phyloP scores from a whole-genome alignment of 2,888 invertebrate genomes.

The Epinotia bilunana region DNA sequence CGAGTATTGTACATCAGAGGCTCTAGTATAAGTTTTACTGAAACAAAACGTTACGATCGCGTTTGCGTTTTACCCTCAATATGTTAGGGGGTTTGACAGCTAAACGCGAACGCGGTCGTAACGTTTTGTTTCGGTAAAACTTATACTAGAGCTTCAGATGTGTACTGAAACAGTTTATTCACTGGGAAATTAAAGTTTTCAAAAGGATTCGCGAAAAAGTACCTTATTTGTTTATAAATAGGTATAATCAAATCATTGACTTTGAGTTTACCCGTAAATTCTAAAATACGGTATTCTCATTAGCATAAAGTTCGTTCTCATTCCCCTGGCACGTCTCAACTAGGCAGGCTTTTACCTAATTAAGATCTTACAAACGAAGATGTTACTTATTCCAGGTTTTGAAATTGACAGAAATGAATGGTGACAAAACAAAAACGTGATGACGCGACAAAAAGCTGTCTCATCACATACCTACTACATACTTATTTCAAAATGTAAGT shows the following conservation, averaged over 20 bases:
- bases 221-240: not conserved
- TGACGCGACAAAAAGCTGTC: too few relatives aligned
- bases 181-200: not conserved
- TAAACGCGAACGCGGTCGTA: too few relatives aligned
- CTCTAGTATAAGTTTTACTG: too few relatives aligned
- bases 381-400: constrained; percentile 29
- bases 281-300: constrained; percentile 15
- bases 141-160: too few relatives aligned
- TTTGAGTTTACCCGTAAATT: constrained; percentile 4
- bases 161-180: not conserved
- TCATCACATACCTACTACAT: not conserved
- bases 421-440: too few relatives aligned
- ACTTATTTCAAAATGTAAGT: not conserved
- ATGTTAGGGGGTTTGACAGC: too few relatives aligned
- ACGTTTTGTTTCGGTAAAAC: too few relatives aligned
- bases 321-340: constrained; percentile 4
- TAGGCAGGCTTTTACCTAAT: constrained; percentile 35
- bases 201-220: not conserved
- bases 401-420: constrained; percentile 15
- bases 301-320: constrained; percentile 22
- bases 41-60: too few relatives aligned
- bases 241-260: not conserved
- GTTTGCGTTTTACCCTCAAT: too few relatives aligned
- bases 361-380: constrained; percentile 32
- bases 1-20: too few relatives aligned